Evolutionary conservation across 2,797 vertebrate species (phyloP).

Genomic region (Rhodeus uyekii): DNA sequence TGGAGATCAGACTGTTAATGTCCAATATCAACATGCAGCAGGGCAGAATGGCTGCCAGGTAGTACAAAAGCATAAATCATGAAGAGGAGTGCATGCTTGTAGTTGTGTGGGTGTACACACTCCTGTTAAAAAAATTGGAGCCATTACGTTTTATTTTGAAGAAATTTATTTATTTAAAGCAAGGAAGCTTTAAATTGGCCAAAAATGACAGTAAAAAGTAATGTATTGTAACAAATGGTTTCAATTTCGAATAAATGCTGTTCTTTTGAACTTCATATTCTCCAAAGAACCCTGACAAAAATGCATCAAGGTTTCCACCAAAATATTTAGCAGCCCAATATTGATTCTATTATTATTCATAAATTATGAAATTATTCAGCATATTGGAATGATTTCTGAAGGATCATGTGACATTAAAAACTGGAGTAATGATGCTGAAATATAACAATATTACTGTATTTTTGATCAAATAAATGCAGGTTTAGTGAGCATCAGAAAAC

Average conservation of each 20-base stretch:
- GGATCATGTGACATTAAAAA: not conserved
- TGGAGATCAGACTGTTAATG: constrained; percentile 82
- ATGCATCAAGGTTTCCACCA: not conserved
- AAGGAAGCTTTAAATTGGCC: not conserved
- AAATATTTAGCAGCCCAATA: not conserved
- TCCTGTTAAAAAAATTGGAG: not conserved
- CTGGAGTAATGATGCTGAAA: not conserved
- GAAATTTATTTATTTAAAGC: not conserved
- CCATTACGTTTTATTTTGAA: not conserved
- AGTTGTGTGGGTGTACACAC: not conserved
- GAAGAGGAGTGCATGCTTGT: not conserved
- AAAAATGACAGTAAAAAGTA: not conserved
- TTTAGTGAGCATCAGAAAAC: not conserved
- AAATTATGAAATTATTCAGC: too few species aligned
- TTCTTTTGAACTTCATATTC: too few species aligned
- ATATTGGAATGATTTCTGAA: not conserved
- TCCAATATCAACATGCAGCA: constrained; percentile 82
- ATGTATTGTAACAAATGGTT: not conserved
- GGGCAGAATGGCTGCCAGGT: constrained; percentile 80
- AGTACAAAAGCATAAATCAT: constrained; percentile 60
- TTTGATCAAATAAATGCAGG: not conserved
- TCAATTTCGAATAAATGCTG: not conserved
- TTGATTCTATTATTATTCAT: too few species aligned
- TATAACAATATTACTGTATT: not conserved
- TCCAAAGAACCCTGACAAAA: not conserved